Conservation (phyloP, 2,888 invertebrate genomes). For the Mesopsocus fuscifrons region DNA sequence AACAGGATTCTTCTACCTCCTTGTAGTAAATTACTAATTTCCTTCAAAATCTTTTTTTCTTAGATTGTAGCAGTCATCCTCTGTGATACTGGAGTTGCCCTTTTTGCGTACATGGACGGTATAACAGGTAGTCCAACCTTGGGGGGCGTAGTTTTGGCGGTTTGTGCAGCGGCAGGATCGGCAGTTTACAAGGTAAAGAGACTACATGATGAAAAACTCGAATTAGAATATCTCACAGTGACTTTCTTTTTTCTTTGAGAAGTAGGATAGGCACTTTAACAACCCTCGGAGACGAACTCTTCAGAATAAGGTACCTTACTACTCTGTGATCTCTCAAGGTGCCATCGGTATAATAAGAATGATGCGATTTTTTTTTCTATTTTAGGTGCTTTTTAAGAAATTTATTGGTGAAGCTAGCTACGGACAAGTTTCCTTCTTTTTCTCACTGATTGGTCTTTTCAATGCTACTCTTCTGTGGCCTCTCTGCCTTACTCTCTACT, state of each 20-base stretch:
- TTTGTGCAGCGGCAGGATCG: slow-evolving; percentile 78
- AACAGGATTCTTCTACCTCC: no score
- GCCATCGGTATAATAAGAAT: no score
- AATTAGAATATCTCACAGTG: no score
- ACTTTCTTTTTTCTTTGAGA: slow-evolving; percentile 12
- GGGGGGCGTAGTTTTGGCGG: slow-evolving; percentile 77
- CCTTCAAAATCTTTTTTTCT: no score
- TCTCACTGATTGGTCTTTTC: slow-evolving; percentile 75
- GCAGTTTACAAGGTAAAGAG: slow-evolving; percentile 73
- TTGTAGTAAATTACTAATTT: no score
- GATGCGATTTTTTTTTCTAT: no score
- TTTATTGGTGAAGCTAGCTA: slow-evolving; percentile 84
- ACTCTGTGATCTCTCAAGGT: no score
- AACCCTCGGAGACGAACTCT: no score
- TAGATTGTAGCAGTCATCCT: slow-evolving; percentile 90
- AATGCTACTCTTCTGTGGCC: slow-evolving; percentile 84
- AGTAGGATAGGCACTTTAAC: no score
- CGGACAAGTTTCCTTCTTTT: slow-evolving; percentile 83
- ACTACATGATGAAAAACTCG: slow-evolving; percentile 12
- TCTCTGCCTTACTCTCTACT: slow-evolving; percentile 65
- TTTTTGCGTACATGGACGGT: slow-evolving; percentile 89
- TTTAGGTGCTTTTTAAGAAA: slow-evolving; percentile 80
- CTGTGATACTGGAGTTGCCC: slow-evolving; percentile 83
- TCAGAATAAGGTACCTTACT: no score
- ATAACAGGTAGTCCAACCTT: slow-evolving; percentile 77